phyloP scores from a whole-genome alignment of 2,113 vertebrate species.

The Anguilla japonica region DNA sequence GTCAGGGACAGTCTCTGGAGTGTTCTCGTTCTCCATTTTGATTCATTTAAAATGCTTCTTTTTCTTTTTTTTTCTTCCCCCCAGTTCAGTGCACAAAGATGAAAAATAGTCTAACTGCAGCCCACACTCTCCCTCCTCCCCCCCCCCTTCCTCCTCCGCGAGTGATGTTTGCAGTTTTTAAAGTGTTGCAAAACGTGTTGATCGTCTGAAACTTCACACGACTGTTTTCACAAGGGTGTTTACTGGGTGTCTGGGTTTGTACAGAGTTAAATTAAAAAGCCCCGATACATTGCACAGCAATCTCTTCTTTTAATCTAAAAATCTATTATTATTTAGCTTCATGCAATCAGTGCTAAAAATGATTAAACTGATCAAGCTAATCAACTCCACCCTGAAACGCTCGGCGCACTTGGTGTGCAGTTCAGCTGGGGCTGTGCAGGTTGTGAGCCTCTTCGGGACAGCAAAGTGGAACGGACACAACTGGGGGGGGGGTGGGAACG shows the following conservation, averaged over 20 bases:
- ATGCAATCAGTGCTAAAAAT: constrained; percentile 21
- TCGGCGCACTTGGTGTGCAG: neutral
- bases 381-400: neutral
- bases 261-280: neutral
- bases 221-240: neutral
- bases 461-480: neutral
- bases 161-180: neutral
- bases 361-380: constrained; percentile 11
- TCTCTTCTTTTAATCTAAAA: neutral
- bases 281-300: neutral
- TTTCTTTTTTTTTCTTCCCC: neutral
- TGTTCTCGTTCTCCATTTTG: neutral
- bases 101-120: neutral
- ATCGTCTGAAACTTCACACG: no score
- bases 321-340: neutral
- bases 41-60: neutral
- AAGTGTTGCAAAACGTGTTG: neutral
- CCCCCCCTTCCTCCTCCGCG: neutral
- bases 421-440: neutral
- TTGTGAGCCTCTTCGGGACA: neutral
- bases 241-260: neutral
- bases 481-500: neutral
- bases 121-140: no score
- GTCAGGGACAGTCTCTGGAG: neutral
- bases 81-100: neutral